Evolutionary conservation across 2,797 vertebrate species (phyloP), one percentile per base, ranked within the genome.

Genomic region (Alosa sapidissima): DNA sequence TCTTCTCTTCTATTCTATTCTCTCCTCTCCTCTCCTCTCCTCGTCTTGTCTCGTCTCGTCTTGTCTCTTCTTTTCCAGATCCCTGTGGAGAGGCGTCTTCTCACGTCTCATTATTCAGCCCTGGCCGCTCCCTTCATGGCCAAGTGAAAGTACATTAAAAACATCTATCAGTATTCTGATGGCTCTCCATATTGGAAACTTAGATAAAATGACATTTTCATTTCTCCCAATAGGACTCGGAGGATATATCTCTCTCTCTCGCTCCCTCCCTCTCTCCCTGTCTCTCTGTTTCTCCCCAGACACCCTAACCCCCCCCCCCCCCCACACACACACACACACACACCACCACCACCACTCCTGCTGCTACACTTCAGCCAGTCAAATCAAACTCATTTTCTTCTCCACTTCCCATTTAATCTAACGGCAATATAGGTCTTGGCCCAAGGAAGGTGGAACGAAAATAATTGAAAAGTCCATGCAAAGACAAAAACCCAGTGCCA

Each of bases 171-270:
- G 89, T 87, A 92, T 94, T 93, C 90, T 82, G 85, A 75, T 82
- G 82, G 82, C 86, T 88, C 83, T 83, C 87, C 89, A 87, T 89
- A 88, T 87, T 86, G 84, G 86, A 90, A 89, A 91, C 52, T 86
- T 85, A 88, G 90, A 92, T 90, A 91, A 91, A 91, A 92, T 90
- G 85, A 90, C 87, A 91, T 91, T 91, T 92, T 91, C 87, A 91
- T 92, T 89, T 88, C 83, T 88, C 85, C 90, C 87, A 86, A 85
- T 84, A 84, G 87, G 85, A 89, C 82, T 48, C 54, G 16, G 4
- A 87, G 86, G 86, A 89, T 75, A 85, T 33, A 83, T 85, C 87
- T 62, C 82, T 60, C 55, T 58, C 52, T 36, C 36, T 75, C 13
- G 45, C 68, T 75, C 16, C 19, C 2, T 21, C 28, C 9, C 14